phyloP scores from a whole-genome alignment of 2,888 invertebrate species.

The Synergus umbraculus region DNA sequence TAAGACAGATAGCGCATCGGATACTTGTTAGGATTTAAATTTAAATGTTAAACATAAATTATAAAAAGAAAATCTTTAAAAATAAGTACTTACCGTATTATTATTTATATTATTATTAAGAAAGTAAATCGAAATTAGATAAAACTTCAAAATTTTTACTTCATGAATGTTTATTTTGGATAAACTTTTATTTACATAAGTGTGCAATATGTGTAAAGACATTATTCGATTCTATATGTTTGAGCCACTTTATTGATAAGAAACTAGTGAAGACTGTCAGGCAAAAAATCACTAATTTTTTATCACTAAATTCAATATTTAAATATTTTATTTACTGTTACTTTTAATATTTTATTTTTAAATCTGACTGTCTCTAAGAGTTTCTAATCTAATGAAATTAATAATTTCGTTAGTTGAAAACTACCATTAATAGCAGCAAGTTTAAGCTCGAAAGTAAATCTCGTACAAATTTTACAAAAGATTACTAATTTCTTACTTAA shows the following conservation, averaged over 20 bases:
- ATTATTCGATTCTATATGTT: conserved; percentile 29
- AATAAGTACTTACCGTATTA: conserved; percentile 50
- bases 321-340: background rate
- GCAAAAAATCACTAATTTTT: conserved; percentile 5
- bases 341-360: background rate
- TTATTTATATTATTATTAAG: background rate
- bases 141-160: background rate
- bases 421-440: background rate
- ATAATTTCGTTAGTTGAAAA: background rate
- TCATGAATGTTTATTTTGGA: conserved; percentile 19
- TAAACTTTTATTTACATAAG: conserved; percentile 23
- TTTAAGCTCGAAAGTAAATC: background rate
- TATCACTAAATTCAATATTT: conserved; percentile 6
- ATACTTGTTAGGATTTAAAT: background rate
- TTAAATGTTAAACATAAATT: background rate
- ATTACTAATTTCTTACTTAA: background rate
- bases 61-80: conserved; percentile 63
- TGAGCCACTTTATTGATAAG: conserved; percentile 1
- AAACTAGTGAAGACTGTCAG: background rate
- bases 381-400: conserved; percentile 2
- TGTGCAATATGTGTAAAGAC: background rate
- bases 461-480: conserved; percentile 23
- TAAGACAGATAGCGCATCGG: background rate
- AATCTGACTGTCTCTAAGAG: background rate
- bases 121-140: background rate